Conservation (phyloP, 1,140 invertebrate species). For the Agrypnia vestita region DNA sequence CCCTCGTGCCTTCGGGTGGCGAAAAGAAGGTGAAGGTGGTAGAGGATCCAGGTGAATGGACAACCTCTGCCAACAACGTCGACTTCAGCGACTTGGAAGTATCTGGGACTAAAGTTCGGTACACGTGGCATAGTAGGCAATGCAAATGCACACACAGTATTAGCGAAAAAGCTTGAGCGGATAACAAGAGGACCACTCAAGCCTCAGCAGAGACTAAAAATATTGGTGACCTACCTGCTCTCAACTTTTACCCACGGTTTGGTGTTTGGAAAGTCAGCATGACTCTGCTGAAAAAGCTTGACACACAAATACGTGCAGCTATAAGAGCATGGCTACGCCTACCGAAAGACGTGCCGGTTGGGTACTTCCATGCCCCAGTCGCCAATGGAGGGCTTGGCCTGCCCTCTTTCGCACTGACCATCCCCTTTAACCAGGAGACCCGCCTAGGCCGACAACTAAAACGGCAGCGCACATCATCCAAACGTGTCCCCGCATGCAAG, state of each 20-base stretch:
- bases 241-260: constrained; percentile 62
- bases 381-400: constrained; percentile 63
- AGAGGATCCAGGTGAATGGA: not conserved
- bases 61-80: not conserved
- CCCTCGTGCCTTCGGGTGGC: not conserved
- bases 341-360: constrained; percentile 63
- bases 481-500: constrained; percentile 64
- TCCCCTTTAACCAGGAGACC: constrained; percentile 51
- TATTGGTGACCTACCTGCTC: constrained; percentile 61
- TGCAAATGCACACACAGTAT: not conserved
- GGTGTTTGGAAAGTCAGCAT: constrained; percentile 60
- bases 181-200: constrained; percentile 64
- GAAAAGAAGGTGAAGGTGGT: not conserved
- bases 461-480: constrained; percentile 66
- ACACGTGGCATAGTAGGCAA: not conserved
- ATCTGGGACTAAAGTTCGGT: not conserved
- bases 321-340: constrained; percentile 64
- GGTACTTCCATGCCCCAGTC: constrained; percentile 63
- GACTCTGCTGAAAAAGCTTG: constrained; percentile 60
- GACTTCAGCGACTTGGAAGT: not conserved
- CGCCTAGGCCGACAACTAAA: too few relatives aligned
- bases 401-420: constrained; percentile 47
- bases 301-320: constrained; percentile 58
- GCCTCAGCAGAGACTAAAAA: constrained; percentile 63
- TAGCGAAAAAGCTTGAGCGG: constrained; percentile 52